A percentile compares a stretch with the other conserved stretches of the same genome.
These are phyloP conservation scores for Hydrolagus affinis DNA, from an alignment of 2,113 vertebrate species.

Conservation along the genomic window DNA sequence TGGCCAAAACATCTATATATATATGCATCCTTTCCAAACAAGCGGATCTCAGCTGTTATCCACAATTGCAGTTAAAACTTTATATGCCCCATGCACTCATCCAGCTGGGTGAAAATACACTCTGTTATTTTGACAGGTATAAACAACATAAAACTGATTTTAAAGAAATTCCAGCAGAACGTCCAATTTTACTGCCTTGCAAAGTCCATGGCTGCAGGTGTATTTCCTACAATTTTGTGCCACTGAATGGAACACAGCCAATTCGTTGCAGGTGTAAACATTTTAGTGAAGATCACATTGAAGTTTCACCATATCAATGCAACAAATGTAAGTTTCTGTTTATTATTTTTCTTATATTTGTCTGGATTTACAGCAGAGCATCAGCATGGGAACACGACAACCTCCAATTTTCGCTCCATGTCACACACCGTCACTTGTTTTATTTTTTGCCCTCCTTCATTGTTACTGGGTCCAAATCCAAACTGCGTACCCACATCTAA, in stretches of 20 bases:
- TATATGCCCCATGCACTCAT: background rate
- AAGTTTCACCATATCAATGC: conserved; percentile 52
- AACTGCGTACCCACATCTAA: too few relatives aligned
- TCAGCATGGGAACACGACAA: background rate
- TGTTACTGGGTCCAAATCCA: too few relatives aligned
- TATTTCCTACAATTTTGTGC: conserved; percentile 59
- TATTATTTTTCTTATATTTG: background rate
- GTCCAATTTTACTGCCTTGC: conserved; percentile 67
- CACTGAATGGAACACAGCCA: conserved; percentile 57
- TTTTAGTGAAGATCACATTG: conserved; percentile 65
- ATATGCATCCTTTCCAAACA: background rate
- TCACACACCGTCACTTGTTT: background rate
- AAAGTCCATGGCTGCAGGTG: conserved; percentile 58
- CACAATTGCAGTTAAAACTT: background rate
- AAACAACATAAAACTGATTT: conserved; percentile 83
- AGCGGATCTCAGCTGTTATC: background rate
- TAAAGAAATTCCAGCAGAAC: conserved; percentile 59
- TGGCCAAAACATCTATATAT: background rate
- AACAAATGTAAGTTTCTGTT: conserved; percentile 63
- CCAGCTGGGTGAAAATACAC: background rate
- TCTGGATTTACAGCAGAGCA: background rate
- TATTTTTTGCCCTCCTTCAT: too few relatives aligned
- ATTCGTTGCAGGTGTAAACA: conserved; percentile 81
- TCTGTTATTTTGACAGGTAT: conserved; percentile 55
- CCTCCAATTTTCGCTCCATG: background rate